Evolutionary conservation across 2,113 vertebrate genomes (phyloP).

Genomic region (Buteo buteo): DNA sequence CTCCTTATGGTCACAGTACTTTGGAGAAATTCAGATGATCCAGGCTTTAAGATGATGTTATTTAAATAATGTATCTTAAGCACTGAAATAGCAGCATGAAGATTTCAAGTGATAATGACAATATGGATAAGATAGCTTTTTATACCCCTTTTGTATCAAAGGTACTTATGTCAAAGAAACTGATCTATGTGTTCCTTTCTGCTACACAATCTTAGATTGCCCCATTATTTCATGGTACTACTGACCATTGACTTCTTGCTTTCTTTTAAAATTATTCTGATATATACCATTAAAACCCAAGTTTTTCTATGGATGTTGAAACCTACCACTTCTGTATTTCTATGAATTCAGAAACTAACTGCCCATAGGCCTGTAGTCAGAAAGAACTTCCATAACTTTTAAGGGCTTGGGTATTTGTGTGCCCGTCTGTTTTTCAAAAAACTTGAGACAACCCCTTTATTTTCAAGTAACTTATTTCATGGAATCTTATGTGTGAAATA

Average conservation of each 20-base stretch:
- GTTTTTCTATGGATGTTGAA: background rate
- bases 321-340: background rate
- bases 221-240: background rate
- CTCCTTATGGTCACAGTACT: background rate
- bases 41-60: background rate
- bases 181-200: background rate
- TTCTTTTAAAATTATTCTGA: background rate
- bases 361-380: background rate
- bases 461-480: background rate
- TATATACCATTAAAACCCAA: background rate
- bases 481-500: background rate
- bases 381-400: background rate
- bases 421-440: background rate
- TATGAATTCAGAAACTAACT: background rate
- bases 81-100: background rate
- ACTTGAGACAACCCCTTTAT: background rate
- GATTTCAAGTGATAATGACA: background rate
- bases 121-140: background rate
- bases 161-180: background rate
- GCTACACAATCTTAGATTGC: background rate
- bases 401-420: rapidly evolving
- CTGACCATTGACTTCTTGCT: background rate
- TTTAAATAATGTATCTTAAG: background rate
- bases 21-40: background rate
- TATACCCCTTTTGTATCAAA: background rate